Evolutionary conservation across 1,140 invertebrate genomes (phyloP).

Genomic region (Homarus americanus): DNA sequence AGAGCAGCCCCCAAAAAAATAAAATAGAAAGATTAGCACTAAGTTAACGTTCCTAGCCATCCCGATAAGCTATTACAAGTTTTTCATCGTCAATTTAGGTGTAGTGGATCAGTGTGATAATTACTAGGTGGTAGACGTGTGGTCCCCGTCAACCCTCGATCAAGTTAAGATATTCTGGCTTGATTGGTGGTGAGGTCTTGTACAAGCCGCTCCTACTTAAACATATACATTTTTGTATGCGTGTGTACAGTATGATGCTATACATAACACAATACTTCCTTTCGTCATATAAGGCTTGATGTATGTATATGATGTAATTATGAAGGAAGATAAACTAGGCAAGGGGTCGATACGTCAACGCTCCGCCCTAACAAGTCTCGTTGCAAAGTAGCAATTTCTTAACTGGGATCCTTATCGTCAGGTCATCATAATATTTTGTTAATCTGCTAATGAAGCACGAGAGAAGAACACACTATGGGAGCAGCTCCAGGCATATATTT

Average conservation of each 20-base stretch:
- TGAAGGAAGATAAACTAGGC: no score
- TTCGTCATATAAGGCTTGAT: no score
- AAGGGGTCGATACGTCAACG: no score
- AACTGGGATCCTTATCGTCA: background rate
- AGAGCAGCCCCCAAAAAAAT: background rate
- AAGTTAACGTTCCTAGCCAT: background rate
- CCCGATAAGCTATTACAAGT: background rate
- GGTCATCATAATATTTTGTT: conserved; percentile 2
- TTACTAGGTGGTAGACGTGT: background rate
- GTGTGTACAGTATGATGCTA: no score
- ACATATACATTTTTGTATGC: no score
- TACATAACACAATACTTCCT: no score
- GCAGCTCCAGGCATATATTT: conserved; percentile 5
- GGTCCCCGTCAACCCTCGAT: background rate
- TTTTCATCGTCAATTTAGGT: background rate
- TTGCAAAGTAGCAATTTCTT: background rate
- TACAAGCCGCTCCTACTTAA: no score
- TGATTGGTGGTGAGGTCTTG: background rate
- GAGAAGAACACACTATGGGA: conserved; percentile 7
- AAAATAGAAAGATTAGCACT: background rate
- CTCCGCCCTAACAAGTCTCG: no score
- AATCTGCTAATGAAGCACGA: conserved; percentile 39
- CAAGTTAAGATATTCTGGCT: background rate
- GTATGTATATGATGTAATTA: no score
- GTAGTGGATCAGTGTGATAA: background rate